Base-by-base conservation (phyloP, 2,797 vertebrate genomes). In the Zenarchopterus dispar region DNA sequence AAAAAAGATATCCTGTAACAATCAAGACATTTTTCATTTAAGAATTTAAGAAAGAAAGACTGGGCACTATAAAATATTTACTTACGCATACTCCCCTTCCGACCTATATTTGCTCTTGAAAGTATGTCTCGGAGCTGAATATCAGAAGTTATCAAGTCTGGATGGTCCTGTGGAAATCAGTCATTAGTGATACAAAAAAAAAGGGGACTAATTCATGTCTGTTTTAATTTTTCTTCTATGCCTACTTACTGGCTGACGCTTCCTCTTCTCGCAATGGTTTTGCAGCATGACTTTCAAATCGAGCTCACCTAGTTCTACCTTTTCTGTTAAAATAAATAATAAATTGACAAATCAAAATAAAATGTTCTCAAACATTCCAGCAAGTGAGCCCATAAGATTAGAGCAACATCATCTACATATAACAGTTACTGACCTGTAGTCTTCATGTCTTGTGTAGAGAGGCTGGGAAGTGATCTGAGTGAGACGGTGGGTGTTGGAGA, bases 381-480 rank as follows among this genome's bases (percentile, higher is more conserved):
- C 15, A 0, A 8, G 3, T 46, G 4, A 19, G 3, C 13, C 63
- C 1, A 1, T 39, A 53, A 47, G 5, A 28, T 54, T 11, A 36
- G 0, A 33, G 6, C 1, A 54, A 50, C 26, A 45, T 33, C 9
- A 41, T 19, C 16, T 53, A 10, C 18, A 45, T 11, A 31, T 0
- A 52, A 2, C 10, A 26, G 70, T 44, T 2, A 73, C 94, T 91
- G 60, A 98, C 97, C 96, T 72, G 95, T 93, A 9, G 89, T 96
- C 90, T 96, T 99, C 97, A 99, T 99, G 88, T 99, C 98, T 66
- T 92, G 91, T 17, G 97, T 97, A 46, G 93, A 97, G 60, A 99
- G 92, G 0, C 95, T 99, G 54, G 97, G 96, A 61, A 98, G 91
- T 71, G 96, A 93, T 88, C 95, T 93, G 62, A 98, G 91, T 8